phyloP scores from a whole-genome alignment of 30 jellyfish, hydroid and myxozoan genomes.

The Sanderia malayensis region DNA sequence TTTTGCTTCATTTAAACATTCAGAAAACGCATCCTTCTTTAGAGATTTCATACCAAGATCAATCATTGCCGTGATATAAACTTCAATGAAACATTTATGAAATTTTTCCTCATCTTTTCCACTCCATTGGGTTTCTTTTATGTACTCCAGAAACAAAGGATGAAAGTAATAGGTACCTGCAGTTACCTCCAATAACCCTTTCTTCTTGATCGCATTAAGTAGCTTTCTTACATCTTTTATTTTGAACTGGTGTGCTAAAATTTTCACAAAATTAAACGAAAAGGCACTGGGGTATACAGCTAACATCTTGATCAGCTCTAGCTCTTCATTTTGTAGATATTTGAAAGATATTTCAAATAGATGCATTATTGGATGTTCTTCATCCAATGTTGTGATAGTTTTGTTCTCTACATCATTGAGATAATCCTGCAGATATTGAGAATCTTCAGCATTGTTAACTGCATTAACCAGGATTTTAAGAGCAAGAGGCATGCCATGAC shows the following conservation, averaged over 20 bases:
- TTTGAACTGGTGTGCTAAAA: neutral
- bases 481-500: conserved; percentile 17
- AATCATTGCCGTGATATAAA: neutral
- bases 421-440: neutral
- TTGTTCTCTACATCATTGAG: neutral
- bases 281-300: conserved; percentile 41
- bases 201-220: neutral
- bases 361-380: conserved; percentile 13
- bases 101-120: neutral
- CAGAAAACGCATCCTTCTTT: conserved; percentile 10
- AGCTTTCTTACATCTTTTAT: conserved; percentile 6
- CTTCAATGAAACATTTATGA: neutral
- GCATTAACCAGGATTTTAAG: neutral
- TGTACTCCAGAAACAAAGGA: conserved; percentile 19
- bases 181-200: conserved; percentile 12
- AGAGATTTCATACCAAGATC: conserved; percentile 10
- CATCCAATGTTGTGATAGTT: neutral
- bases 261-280: conserved; percentile 3
- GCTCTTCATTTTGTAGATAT: neutral
- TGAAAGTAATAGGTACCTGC: neutral
- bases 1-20: conserved; percentile 6
- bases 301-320: conserved; percentile 3
- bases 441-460: conserved; percentile 5
- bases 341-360: conserved; percentile 1
- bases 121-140: conserved; percentile 7